Evolutionary conservation across 1,140 invertebrate genomes (phyloP), one percentile per base, ranked within the genome.

Genomic region (Centruroides vittatus): DNA sequence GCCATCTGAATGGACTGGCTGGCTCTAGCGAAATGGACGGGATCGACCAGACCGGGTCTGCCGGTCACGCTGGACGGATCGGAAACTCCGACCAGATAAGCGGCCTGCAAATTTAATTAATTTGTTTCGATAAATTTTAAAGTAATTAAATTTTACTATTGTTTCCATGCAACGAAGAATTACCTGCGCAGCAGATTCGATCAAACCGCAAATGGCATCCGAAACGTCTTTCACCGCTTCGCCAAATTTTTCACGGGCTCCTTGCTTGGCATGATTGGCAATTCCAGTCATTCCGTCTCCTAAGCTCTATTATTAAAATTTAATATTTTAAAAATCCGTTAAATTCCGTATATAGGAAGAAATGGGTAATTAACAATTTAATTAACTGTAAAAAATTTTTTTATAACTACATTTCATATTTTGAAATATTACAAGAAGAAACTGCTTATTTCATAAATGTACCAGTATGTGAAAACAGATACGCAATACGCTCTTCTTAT

Each of bases 251-350:
- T 92, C 86, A 70, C 88, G 83, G 65, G 94, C 87, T 2, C 84
- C 85, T 64, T 86, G 83, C 72, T 94, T 92, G 3, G 93, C 93
- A 68, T 89, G 84, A 67, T 87, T 88, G 4, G 93, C 91, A 72
- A 98, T 96, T 10, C 93, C 93, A 0, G 89, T 90, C 83, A 95
- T 92, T 47, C 88, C 88, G 65, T 93, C 89, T 50, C 91, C 87
- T 76, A 75, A 65, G 64, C 63, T 65, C 61, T 67, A 36, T 13
- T 50, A 57, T 41, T 4, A 51, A 53, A 51, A 11, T 41, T 23
- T 23, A 23, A 23, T 23, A 23, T 23, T 23, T 23, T 23, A 23
- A 23, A 23, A 23, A 23, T 23, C 23, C 23, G 2, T 1, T 23
- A 23, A 23, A 23, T 23, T 23, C 23, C 2, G 23, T 23, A 23